These are phyloP conservation scores for Seriola aureovittata DNA, from an alignment of 2,113 vertebrate species.

Conservation along the genomic window DNA sequence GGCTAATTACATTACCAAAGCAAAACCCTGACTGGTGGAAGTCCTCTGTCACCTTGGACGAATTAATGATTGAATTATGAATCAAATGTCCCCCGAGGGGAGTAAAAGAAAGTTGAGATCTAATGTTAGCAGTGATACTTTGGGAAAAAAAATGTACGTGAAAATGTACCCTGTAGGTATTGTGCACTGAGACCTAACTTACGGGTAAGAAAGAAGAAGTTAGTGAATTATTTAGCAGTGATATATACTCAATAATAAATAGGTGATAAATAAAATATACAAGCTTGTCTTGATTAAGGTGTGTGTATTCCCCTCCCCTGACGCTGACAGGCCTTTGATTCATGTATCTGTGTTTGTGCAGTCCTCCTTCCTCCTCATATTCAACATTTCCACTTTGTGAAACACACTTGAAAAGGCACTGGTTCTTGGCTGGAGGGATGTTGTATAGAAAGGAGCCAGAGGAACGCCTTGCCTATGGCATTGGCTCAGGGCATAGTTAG, in stretches of 20 bases:
- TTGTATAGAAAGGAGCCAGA: constrained; percentile 76
- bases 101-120: constrained; percentile 73
- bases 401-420: constrained; percentile 77
- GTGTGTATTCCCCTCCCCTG: constrained; percentile 77
- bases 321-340: constrained; percentile 79
- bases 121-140: constrained; percentile 74
- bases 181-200: constrained; percentile 72
- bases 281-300: constrained; percentile 83
- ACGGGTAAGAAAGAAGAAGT: constrained; percentile 74
- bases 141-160: constrained; percentile 42
- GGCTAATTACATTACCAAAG: constrained; percentile 69
- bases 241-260: constrained; percentile 84
- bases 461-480: constrained; percentile 81
- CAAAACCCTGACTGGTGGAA: constrained; percentile 46
- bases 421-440: constrained; percentile 79
- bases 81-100: constrained; percentile 57
- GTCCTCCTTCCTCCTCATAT: constrained; percentile 69
- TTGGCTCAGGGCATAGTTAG: constrained; percentile 76
- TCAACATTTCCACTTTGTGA: constrained; percentile 83
- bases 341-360: constrained; percentile 72
- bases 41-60: constrained; percentile 69
- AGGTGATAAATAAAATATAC: constrained; percentile 81
- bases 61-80: constrained; percentile 76
- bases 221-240: constrained; percentile 77
- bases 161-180: constrained; percentile 67